A percentile compares a stretch with the other conserved stretches of the same genome.
These are phyloP conservation scores for Liopterus haemorrhoidalis DNA, from an alignment of 2,888 invertebrate genomes.

Conservation along the genomic window DNA sequence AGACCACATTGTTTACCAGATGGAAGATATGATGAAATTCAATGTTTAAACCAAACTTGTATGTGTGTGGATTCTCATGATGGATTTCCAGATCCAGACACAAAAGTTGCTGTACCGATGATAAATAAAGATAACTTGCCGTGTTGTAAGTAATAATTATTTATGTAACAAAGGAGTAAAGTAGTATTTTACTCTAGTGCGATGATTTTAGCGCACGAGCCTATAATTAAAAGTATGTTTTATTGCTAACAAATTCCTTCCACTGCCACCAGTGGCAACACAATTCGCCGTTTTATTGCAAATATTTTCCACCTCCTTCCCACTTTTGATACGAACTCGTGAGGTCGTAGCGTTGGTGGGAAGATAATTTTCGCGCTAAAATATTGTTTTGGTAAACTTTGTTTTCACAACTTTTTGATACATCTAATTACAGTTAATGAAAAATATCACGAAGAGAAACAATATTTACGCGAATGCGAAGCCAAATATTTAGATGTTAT, in stretches of 20 bases:
- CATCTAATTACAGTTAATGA: slow-evolving; percentile 40
- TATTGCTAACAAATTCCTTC: too few relatives aligned
- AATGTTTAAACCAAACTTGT: slow-evolving; percentile 55
- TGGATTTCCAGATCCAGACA: slow-evolving; percentile 47
- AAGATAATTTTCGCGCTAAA: background rate
- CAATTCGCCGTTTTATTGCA: too few relatives aligned
- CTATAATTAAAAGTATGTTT: too few relatives aligned
- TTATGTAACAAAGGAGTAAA: background rate
- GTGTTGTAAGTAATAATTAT: slow-evolving; percentile 43
- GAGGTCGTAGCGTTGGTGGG: too few relatives aligned
- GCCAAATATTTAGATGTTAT: slow-evolving; percentile 36
- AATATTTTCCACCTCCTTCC: too few relatives aligned
- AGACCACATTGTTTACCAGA: slow-evolving; percentile 56
- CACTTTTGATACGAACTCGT: too few relatives aligned
- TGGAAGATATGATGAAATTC: slow-evolving; percentile 63
- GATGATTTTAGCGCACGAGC: too few relatives aligned
- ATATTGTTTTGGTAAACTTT: background rate
- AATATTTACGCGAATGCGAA: slow-evolving; percentile 46
- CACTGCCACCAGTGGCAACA: too few relatives aligned
- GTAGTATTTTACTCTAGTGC: background rate
- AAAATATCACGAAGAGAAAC: slow-evolving; percentile 39
- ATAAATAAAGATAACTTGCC: too few relatives aligned
- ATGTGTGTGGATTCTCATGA: slow-evolving; percentile 56
- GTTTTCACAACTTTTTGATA: slow-evolving; percentile 5
- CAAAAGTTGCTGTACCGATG: too few relatives aligned